Evolutionary conservation across 2,797 vertebrate species (phyloP), one percentile per base, ranked within the genome.

Genomic region (Apodemus agrarius): DNA sequence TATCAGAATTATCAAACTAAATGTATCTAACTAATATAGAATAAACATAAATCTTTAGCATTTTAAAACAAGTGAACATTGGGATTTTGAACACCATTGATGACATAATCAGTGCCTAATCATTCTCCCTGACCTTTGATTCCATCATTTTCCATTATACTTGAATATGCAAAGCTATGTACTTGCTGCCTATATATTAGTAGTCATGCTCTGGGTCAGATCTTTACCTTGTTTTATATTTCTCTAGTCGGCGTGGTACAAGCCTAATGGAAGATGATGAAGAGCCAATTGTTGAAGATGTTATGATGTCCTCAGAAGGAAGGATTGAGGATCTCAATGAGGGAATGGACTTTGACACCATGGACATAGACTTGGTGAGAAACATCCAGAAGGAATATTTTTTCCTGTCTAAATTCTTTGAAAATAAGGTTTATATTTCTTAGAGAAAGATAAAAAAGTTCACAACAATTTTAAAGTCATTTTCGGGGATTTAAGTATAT

Each of bases 271-370:
- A 99, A 98, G 99, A 99, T 93, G 99, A 99, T 43, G 99, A 99
- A 98, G 99, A 99, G 98, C 99, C 99, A 1, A 99, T 99, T 93
- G 99, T 99, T 96, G 99, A 99, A 99, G 99, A 99, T 90, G 99
- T 99, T 97, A 99, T 99, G 99, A 99, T 99, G 99, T 99, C 99
- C 93, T 99, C 99, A 61, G 99, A 99, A 98, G 99, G 99, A 90
- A 99, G 99, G 89, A 99, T 99, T 98, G 99, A 99, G 97, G 99
- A 99, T 98, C 99, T 99, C 96, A 99, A 99, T 69, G 99, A 99
- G 98, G 99, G 99, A 99, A 99, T 99, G 99, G 99, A 99, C 98
- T 99, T 99, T 92, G 99, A 99, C 98, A 99, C 99, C 97, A 99
- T 99, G 99, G 99, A 99, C 98, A 99, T 99, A 98, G 99, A 99